Conservation (phyloP, 1,140 invertebrate genomes). For the Trichonephila clavata region DNA sequence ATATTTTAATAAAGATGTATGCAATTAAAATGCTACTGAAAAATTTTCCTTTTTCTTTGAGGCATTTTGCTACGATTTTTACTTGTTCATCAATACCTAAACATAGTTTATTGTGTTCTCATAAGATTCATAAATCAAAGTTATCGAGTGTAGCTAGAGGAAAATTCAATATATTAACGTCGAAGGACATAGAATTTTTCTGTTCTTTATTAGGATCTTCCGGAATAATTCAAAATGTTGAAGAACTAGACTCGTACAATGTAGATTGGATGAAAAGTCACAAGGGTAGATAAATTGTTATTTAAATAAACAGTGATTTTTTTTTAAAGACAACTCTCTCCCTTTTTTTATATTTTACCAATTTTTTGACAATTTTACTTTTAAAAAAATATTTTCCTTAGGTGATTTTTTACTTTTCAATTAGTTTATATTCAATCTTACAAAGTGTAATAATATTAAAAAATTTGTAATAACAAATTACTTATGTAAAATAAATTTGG, state of each 20-base stretch:
- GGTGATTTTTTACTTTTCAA: too few species aligned
- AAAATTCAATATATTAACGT: not conserved
- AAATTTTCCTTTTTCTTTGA: not conserved
- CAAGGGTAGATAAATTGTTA: slow-evolving; percentile 85
- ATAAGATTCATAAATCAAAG: not conserved
- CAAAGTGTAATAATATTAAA: too few species aligned
- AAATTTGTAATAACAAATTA: too few species aligned
- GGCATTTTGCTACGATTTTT: not conserved
- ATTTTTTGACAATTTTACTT: too few species aligned
- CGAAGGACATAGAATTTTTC: slow-evolving; percentile 57
- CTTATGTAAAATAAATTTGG: too few species aligned
- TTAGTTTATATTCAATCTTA: too few species aligned
- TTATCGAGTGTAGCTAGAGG: not conserved
- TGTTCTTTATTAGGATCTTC: slow-evolving; percentile 5
- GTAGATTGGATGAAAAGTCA: slow-evolving; percentile 94
- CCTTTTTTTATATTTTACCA: too few species aligned
- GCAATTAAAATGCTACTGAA: not conserved
- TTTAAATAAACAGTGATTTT: too few species aligned
- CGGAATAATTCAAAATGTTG: slow-evolving; percentile 87
- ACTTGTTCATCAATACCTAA: not conserved
- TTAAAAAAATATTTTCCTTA: too few species aligned
- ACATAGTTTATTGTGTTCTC: not conserved
- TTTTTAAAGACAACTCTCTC: too few species aligned
- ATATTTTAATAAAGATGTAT: too few species aligned
- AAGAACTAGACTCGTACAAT: slow-evolving; percentile 91